These are phyloP conservation scores for Lypha dubia DNA, from an alignment of 2,888 invertebrate genomes.

Conservation along the genomic window DNA sequence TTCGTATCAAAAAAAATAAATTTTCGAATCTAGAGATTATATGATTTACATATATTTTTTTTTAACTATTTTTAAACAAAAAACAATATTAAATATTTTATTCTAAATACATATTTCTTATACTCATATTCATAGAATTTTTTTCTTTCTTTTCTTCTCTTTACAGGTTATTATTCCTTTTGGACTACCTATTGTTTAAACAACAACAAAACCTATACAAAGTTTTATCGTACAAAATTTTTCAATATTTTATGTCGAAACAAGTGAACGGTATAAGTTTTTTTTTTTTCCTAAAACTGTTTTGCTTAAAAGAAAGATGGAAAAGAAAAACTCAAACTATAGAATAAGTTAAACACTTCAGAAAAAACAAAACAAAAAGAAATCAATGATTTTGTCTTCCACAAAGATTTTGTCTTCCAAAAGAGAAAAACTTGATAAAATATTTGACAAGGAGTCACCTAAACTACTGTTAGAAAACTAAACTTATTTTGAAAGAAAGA, in stretches of 20 bases:
- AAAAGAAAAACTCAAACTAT: neutral
- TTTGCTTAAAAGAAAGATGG: neutral
- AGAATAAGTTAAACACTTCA: neutral
- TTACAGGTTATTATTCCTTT: conserved; percentile 24
- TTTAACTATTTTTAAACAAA: no score
- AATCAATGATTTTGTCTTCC: conserved; percentile 12
- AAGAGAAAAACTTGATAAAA: conserved; percentile 8
- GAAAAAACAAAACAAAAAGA: neutral
- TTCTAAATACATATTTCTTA: conserved; percentile 8
- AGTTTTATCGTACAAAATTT: neutral
- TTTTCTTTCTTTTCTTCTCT: conserved; percentile 16
- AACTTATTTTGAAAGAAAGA: conserved; percentile 24
- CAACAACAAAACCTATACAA: conserved; percentile 11
- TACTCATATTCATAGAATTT: neutral
- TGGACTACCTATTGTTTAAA: neutral
- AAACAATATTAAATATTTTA: neutral
- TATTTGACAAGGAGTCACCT: neutral
- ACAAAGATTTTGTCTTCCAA: neutral
- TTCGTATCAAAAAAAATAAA: no score
- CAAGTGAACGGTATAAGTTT: conserved; percentile 20
- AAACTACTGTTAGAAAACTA: conserved; percentile 34
- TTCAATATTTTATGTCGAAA: conserved; percentile 8
- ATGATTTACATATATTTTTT: no score
- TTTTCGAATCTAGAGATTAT: no score
- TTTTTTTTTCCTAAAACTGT: neutral